A percentile compares a stretch with the other conserved stretches of the same genome.
Evolutionary conservation across 2,113 vertebrate species (phyloP).

Genomic region (Macroglossus sobrinus): DNA sequence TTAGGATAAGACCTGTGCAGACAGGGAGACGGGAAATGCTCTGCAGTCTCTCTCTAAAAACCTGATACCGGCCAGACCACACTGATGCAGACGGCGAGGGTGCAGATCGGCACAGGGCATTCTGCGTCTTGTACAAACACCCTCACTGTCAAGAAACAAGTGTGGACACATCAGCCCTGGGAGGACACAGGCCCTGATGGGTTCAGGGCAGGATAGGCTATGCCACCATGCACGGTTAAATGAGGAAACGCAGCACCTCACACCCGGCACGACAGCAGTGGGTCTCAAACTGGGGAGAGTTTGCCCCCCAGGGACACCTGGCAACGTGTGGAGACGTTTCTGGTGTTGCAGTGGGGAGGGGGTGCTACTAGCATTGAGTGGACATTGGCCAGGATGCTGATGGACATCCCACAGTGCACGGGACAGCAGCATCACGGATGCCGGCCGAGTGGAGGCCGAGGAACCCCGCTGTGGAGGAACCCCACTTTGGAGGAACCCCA

Average conservation of each 20-base stretch:
- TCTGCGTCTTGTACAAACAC: background rate
- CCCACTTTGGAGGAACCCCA: background rate
- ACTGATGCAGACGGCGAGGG: background rate
- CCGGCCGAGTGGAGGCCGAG: accelerated
- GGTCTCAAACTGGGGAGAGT: background rate
- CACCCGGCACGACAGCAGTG: background rate
- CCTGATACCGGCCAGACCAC: background rate
- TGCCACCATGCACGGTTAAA: background rate
- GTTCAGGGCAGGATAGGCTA: background rate
- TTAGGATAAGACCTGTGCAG: background rate
- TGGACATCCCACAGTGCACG: accelerated
- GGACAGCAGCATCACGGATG: background rate
- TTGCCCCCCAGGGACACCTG: background rate
- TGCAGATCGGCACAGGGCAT: accelerated
- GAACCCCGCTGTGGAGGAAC: background rate
- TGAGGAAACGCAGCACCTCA: background rate
- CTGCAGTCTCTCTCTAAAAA: background rate
- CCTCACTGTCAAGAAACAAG: background rate
- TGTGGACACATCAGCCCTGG: too few relatives aligned
- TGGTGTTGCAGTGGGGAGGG: too few relatives aligned
- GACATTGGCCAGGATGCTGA: background rate
- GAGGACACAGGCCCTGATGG: accelerated
- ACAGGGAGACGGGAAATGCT: background rate
- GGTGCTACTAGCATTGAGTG: too few relatives aligned
- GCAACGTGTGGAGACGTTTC: background rate